Conservation (phyloP, 2,113 vertebrate genomes). For the Protomyctophum bolini region DNA sequence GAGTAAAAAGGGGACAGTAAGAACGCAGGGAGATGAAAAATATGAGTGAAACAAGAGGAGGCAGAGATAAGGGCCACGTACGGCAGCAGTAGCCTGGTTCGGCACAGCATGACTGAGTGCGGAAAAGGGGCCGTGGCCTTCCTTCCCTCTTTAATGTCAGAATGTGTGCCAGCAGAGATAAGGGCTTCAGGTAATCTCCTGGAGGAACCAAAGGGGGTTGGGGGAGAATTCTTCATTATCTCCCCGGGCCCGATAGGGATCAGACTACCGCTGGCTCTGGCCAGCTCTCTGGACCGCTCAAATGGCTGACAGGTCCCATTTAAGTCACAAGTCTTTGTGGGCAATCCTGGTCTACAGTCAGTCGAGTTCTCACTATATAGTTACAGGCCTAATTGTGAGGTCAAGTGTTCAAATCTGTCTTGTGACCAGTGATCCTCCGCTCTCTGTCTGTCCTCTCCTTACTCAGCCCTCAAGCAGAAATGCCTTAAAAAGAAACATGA, state of each 20-base stretch:
- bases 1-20: slow-evolving; percentile 24
- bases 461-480: too few species aligned
- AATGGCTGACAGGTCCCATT: slow-evolving; percentile 65
- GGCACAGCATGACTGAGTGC: slow-evolving; percentile 6
- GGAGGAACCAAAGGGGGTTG: slow-evolving; percentile 51
- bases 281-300: slow-evolving; percentile 48
- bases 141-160: slow-evolving; percentile 55
- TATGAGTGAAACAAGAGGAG: slow-evolving; percentile 24
- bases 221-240: slow-evolving; percentile 58
- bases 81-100: slow-evolving; percentile 4
- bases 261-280: slow-evolving; percentile 49
- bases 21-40: slow-evolving; percentile 16
- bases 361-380: too few species aligned
- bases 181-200: slow-evolving; percentile 61
- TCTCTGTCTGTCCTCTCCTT: too few species aligned
- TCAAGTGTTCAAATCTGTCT: too few species aligned
- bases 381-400: too few species aligned
- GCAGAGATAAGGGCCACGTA: slow-evolving; percentile 10
- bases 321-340: slow-evolving; percentile 56
- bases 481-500: too few species aligned
- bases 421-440: too few species aligned
- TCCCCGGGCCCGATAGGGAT: slow-evolving; percentile 63
- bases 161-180: slow-evolving; percentile 65
- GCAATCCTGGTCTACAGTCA: slow-evolving; percentile 57
- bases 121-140: slow-evolving; percentile 50